A percentile compares a stretch with the other conserved stretches of the same genome.
These are phyloP conservation scores for Cavia aperea DNA, from an alignment of 2,113 vertebrate species.

Conservation along the genomic window DNA sequence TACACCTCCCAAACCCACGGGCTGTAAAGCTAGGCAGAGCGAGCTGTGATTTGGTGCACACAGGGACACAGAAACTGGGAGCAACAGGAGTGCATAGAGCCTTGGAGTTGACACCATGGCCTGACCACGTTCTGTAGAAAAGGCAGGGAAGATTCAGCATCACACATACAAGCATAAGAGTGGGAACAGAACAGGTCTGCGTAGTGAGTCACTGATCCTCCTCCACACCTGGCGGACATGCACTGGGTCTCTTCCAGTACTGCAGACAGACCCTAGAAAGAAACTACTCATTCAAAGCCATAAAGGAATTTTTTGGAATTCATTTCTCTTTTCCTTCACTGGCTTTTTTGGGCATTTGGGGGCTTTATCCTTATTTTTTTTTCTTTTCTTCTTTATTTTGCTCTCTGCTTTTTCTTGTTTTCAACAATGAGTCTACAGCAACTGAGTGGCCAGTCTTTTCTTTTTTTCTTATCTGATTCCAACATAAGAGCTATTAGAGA, in stretches of 20 bases:
- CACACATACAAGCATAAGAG: not conserved
- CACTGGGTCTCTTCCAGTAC: not conserved
- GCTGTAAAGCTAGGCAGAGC: not conserved
- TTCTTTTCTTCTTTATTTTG: not conserved
- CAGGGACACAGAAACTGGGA: not conserved
- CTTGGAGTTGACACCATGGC: not conserved
- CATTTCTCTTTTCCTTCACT: not conserved
- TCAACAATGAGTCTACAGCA: not conserved
- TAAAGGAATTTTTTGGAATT: not conserved
- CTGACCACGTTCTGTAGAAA: not conserved
- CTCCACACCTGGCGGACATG: not conserved
- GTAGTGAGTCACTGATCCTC: not conserved
- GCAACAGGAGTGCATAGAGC: not conserved
- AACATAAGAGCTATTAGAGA: not conserved
- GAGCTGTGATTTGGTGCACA: not conserved
- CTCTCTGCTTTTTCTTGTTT: not conserved
- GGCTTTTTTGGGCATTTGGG: not conserved
- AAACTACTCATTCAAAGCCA: not conserved
- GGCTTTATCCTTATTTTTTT: not conserved
- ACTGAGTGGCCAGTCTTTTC: not conserved
- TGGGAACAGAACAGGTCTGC: not conserved
- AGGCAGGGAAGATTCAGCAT: not conserved
- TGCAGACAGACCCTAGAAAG: not conserved
- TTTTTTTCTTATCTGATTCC: not conserved
- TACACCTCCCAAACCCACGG: not conserved